Percentiles rank a stretch among this genome's conserved stretches.
phyloP scores from a whole-genome alignment of 2,888 invertebrate species.

The Scelioninae gen. 1 region DNA sequence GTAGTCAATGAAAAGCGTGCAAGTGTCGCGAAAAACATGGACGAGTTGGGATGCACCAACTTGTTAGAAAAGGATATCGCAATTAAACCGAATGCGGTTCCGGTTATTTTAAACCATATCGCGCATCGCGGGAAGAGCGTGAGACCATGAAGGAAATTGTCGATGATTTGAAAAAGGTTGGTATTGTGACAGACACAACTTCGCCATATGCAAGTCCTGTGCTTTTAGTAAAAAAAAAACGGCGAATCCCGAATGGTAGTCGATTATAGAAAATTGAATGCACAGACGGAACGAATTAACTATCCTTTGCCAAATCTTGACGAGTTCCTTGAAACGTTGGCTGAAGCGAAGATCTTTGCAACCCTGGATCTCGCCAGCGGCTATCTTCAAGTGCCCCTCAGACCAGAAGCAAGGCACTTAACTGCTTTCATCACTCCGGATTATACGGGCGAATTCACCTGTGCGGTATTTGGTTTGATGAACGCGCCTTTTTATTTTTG shows the following conservation, averaged over 20 bases:
- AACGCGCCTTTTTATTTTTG: not conserved
- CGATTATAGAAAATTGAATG: slow-evolving; percentile 1
- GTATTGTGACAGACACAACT: slow-evolving; percentile 10
- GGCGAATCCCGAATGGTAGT: slow-evolving; percentile 2
- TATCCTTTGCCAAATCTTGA: slow-evolving; percentile 69
- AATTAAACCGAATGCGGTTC: not conserved
- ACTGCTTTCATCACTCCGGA: slow-evolving; percentile 10
- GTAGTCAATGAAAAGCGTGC: slow-evolving; percentile 31
- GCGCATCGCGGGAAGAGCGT: not conserved
- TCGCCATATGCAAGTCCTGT: slow-evolving; percentile 13
- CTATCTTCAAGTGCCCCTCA: not conserved
- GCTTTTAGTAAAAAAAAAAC: not conserved
- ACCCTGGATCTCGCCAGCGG: slow-evolving; percentile 3
- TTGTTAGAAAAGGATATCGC: slow-evolving; percentile 53
- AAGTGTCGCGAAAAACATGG: slow-evolving; percentile 19
- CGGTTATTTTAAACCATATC: slow-evolving; percentile 10
- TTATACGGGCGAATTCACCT: slow-evolving; percentile 6
- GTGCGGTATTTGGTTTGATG: slow-evolving; percentile 6
- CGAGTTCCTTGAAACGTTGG: slow-evolving; percentile 64
- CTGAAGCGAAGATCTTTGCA: slow-evolving; percentile 47
- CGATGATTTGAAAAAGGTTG: slow-evolving; percentile 11
- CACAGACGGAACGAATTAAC: slow-evolving; percentile 19
- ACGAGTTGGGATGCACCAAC: slow-evolving; percentile 35
- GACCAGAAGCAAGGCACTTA: not conserved
- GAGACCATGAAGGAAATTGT: not conserved